Evolutionary conservation across 2,888 invertebrate species (phyloP), one percentile per base, ranked within the genome.

Genomic region (Drosophila kokeensis): DNA sequence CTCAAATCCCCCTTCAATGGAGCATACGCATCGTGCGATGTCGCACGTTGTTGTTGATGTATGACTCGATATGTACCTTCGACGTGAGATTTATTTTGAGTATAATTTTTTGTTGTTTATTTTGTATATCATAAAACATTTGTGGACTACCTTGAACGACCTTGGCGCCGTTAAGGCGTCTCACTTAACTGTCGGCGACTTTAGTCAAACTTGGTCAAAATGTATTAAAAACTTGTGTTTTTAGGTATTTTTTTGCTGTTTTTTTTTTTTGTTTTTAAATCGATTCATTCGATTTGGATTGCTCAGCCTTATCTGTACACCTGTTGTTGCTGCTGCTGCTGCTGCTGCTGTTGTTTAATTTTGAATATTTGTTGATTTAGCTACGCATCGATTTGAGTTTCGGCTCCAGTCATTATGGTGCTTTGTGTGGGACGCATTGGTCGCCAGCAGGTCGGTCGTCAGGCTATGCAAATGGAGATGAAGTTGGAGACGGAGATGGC

Each of bases 101-200:
- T 45, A 45, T 15, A 8, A 24, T 15, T 38, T 53, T 3, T n/a
- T 53, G 18, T 8, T 27, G 54, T 21, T 34, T 60, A 45, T 34
- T 61, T 67, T 58, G 61, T 72, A 45, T 54, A 29, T 64, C 64
- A 62, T 80, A 36, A 60, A 71, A 80, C 71, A 76, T 81, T 78
- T 84, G 77, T 84, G 73, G 90, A 85, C 85, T 86, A 82, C 85
- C 90, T 86, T 89, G 90, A 86, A 85, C 81, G 86, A 87, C 86
- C 86, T 86, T 86, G 86, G 74, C 88, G 86, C 67, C 82, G 68
- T 68, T 84, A 62, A 70, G 80, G 79, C 85, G 89, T 70, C 76
- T 68, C 82, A 67, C 63, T 72, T 74, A 76, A 54, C 62, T 68
- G 76, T 50, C 79, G 53, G 60, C 68, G 61, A 40, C 65, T 63